Evolutionary conservation across 2,797 vertebrate species (phyloP).

Genomic region (Platyrinchus mystaceus): DNA sequence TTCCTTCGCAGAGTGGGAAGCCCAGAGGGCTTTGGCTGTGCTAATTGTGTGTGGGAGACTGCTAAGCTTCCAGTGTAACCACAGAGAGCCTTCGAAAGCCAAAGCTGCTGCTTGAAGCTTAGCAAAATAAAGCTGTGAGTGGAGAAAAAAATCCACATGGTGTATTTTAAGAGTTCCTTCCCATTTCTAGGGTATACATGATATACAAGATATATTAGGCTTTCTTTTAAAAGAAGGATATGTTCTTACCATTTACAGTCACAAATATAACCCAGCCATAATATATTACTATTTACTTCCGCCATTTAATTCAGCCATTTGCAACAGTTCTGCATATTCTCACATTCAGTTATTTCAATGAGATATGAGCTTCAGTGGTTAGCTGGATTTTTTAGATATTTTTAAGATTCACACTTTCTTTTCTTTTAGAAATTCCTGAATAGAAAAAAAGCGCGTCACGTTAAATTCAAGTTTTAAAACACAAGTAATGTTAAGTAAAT

Average conservation of each 20-base stretch:
- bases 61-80: not conserved
- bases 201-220: not conserved
- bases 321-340: not conserved
- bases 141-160: not conserved
- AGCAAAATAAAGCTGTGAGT: not conserved
- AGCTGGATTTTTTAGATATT: not conserved
- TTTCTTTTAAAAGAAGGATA: not conserved
- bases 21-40: not conserved
- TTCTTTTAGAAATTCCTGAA: not conserved
- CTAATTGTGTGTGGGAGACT: not conserved
- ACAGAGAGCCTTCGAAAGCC: not conserved
- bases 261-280: not conserved
- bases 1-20: not conserved
- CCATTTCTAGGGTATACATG: not conserved
- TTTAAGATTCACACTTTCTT: not conserved
- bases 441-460: not conserved
- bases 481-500: not conserved
- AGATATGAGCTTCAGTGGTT: not conserved
- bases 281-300: not conserved
- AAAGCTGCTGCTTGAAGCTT: not conserved
- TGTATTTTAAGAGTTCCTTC: conserved; percentile 21
- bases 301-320: not conserved
- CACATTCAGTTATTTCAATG: not conserved
- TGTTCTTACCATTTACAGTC: not conserved
- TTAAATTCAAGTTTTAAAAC: not conserved